phyloP scores from a whole-genome alignment of 2,797 vertebrate genomes.

The Amazona finschi region DNA sequence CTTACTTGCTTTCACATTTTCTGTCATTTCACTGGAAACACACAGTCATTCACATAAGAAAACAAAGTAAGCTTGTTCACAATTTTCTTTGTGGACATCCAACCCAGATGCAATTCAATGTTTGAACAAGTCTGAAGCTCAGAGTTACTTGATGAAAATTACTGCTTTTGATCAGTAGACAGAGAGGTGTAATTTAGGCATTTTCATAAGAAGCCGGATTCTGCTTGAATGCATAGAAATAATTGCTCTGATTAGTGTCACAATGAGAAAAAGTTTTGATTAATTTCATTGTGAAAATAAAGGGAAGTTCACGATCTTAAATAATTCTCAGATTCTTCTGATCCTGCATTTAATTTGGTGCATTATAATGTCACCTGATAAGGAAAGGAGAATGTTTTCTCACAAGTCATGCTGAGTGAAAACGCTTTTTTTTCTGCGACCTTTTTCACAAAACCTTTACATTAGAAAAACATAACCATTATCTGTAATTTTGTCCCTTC shows the following conservation, averaged over 20 bases:
- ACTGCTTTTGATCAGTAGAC: neutral
- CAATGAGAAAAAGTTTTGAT: neutral
- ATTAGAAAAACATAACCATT: neutral
- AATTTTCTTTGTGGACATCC: neutral
- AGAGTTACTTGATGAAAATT: neutral
- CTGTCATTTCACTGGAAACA: neutral
- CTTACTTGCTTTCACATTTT: neutral
- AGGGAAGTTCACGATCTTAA: neutral
- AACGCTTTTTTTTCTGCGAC: neutral
- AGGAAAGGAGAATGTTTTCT: neutral
- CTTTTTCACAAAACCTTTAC: neutral
- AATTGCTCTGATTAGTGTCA: neutral
- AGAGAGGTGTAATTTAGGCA: neutral
- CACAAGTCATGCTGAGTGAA: neutral
- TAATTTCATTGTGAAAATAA: constrained; percentile 2
- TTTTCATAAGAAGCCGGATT: neutral
- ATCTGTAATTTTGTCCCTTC: neutral
- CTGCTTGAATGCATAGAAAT: neutral
- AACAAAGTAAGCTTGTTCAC: neutral
- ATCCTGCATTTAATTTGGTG: neutral
- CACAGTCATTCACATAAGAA: neutral
- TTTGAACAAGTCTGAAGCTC: neutral
- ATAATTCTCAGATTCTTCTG: neutral
- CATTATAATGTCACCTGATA: neutral
- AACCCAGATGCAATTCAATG: neutral